Evolutionary conservation across 2,797 vertebrate genomes (phyloP).

Genomic region (Microctenopoma stevenorrisi): DNA sequence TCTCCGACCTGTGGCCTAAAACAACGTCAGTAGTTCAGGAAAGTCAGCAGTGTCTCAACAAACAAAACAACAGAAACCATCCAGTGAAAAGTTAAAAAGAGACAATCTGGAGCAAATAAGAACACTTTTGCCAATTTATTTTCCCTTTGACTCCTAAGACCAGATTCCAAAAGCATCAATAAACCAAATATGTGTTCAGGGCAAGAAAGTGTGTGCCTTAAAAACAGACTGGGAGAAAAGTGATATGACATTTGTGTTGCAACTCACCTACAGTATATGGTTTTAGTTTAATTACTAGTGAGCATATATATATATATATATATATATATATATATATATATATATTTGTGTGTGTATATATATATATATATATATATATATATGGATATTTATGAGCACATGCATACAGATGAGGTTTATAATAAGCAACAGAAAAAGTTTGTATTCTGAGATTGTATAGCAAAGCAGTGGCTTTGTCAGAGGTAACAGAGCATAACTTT

Average conservation of each 20-base stretch:
- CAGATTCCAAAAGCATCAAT: conserved; percentile 26
- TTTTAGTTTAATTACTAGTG: not conserved
- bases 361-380: too few relatives aligned
- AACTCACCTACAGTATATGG: conserved; percentile 3
- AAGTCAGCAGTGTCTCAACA: conserved; percentile 36
- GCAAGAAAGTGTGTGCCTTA: conserved; percentile 3
- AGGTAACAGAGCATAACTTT: not conserved
- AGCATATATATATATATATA: not conserved
- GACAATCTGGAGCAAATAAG: conserved; percentile 44
- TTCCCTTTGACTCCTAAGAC: conserved; percentile 25
- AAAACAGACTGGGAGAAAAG: conserved; percentile 3
- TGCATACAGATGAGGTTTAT: not conserved
- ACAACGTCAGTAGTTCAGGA: conserved; percentile 39
- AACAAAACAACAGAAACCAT: conserved; percentile 40
- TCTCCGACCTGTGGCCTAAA: conserved; percentile 21
- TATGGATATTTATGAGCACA: not conserved
- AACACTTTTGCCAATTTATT: conserved; percentile 41
- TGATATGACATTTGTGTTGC: not conserved
- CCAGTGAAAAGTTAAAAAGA: conserved; percentile 44
- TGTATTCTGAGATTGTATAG: not conserved
- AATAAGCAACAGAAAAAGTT: not conserved
- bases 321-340: too few relatives aligned
- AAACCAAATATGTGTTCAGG: not conserved
- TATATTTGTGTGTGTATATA: too few relatives aligned
- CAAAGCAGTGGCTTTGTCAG: not conserved